Evolutionary conservation across 2,888 invertebrate species (phyloP).

Genomic region (Aphelenchoides bicaudatus): DNA sequence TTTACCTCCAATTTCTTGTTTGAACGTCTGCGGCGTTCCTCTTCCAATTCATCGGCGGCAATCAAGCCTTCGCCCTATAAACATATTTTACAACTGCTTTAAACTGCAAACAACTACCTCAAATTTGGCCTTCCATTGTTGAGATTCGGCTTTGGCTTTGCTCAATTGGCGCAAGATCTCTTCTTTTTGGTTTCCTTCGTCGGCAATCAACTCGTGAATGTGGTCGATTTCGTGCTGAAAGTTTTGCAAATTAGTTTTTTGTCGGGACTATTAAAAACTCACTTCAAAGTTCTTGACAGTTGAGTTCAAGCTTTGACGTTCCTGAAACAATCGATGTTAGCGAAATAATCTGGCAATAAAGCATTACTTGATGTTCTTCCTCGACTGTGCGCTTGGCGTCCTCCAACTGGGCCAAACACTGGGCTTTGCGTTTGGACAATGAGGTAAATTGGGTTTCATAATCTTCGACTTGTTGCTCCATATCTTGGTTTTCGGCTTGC

Average conservation of each 20-base stretch:
- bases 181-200: conserved; percentile 91
- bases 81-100: not conserved
- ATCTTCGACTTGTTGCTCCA: conserved; percentile 84
- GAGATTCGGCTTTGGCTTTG: conserved; percentile 86
- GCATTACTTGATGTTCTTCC: conserved; percentile 71
- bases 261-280: too few species aligned
- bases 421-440: conserved; percentile 69
- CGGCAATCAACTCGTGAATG: conserved; percentile 96
- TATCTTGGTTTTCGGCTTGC: conserved; percentile 92
- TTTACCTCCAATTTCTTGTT: conserved; percentile 37
- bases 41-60: conserved; percentile 53
- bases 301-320: conserved; percentile 56
- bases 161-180: conserved; percentile 97
- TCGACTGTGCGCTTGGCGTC: conserved; percentile 86
- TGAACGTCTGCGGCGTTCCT: conserved; percentile 34
- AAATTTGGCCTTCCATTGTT: conserved; percentile 78
- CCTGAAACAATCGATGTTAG: too few species aligned
- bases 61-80: conserved; percentile 89
- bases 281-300: conserved; percentile 78
- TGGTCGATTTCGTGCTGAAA: conserved; percentile 98
- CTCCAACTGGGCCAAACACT: conserved; percentile 66
- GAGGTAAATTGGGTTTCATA: conserved; percentile 91
- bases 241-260: too few species aligned
- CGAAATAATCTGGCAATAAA: too few species aligned
- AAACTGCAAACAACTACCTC: conserved; percentile 23